Evolutionary conservation across 2,888 invertebrate genomes (phyloP).

Genomic region (Nomada fabriciana): DNA sequence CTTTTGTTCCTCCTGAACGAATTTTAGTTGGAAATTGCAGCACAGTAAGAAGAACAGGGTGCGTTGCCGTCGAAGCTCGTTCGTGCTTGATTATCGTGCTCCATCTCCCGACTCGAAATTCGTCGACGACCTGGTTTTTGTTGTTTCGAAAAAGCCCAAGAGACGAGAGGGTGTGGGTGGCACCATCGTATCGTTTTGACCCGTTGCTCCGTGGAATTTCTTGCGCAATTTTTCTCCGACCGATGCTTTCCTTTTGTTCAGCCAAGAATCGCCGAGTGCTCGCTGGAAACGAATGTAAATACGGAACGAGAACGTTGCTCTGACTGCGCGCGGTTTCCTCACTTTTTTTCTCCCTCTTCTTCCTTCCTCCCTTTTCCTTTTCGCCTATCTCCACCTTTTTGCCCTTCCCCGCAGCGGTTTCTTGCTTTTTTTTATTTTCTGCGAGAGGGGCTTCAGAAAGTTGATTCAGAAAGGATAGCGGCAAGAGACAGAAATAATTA

Average conservation of each 20-base stretch:
- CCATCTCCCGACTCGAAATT: background rate
- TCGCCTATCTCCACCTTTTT: background rate
- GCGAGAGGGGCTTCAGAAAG: conserved; percentile 6
- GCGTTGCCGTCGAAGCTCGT: background rate
- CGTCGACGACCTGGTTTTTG: background rate
- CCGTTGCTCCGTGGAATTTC: conserved; percentile 14
- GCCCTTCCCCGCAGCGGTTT: background rate
- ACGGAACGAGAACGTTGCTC: conserved; percentile 26
- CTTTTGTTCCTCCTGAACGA: no score
- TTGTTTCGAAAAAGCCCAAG: conserved; percentile 3
- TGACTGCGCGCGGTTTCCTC: conserved; percentile 22
- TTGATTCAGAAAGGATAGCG: conserved; percentile 34
- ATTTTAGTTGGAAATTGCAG: no score
- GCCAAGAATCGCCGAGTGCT: conserved; percentile 34
- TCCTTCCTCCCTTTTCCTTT: background rate
- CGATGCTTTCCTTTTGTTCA: conserved; percentile 24
- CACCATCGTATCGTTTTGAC: conserved; percentile 11
- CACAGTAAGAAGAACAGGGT: no score
- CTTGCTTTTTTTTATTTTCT: background rate
- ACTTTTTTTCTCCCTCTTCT: background rate
- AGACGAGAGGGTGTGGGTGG: background rate
- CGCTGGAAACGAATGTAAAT: conserved; percentile 39
- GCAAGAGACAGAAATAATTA: conserved; percentile 33
- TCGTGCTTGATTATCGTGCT: conserved; percentile 12
- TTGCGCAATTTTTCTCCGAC: conserved; percentile 20